Percentiles rank a stretch among this genome's conserved stretches.
phyloP scores from a whole-genome alignment of 1,140 invertebrate species.

The Oryzaephilus surinamensis region DNA sequence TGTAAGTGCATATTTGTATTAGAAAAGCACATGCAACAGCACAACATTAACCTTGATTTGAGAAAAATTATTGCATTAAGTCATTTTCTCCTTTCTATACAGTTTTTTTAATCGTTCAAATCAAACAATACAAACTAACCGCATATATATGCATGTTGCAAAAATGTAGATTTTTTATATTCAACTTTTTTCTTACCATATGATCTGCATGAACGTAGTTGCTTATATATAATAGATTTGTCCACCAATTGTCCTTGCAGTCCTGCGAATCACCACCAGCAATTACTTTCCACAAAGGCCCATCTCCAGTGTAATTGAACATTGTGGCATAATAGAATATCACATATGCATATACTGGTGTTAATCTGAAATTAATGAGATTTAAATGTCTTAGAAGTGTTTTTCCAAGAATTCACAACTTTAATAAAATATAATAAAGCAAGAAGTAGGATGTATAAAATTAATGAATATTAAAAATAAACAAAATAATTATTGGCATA shows the following conservation, averaged over 20 bases:
- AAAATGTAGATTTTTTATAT: conserved; percentile 1
- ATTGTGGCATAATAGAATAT: conserved; percentile 30
- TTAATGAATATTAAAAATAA: too few species aligned
- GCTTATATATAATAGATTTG: conserved; percentile 47
- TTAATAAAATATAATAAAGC: too few species aligned
- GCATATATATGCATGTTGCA: background rate
- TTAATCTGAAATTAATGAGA: conserved; percentile 23
- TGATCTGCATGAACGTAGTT: conserved; percentile 41
- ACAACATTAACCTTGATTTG: conserved; percentile 10
- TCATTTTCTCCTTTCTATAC: conserved; percentile 7
- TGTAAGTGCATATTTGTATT: background rate
- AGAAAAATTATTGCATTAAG: conserved; percentile 9
- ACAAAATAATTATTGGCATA: too few species aligned
- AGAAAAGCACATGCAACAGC: too few species aligned
- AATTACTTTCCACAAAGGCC: conserved; percentile 30
- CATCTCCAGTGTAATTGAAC: conserved; percentile 26
- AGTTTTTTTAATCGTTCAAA: too few species aligned
- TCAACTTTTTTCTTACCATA: conserved; percentile 29
- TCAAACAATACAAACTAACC: too few species aligned
- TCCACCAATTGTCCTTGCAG: conserved; percentile 37
- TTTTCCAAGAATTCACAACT: too few species aligned
- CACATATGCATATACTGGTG: conserved; percentile 29
- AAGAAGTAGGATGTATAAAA: too few species aligned
- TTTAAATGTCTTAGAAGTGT: too few species aligned
- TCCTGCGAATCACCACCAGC: conserved; percentile 23